Evolutionary conservation across 1,140 invertebrate species (phyloP), one percentile per base, ranked within the genome.

Genomic region (Zaprionus taronus): DNA sequence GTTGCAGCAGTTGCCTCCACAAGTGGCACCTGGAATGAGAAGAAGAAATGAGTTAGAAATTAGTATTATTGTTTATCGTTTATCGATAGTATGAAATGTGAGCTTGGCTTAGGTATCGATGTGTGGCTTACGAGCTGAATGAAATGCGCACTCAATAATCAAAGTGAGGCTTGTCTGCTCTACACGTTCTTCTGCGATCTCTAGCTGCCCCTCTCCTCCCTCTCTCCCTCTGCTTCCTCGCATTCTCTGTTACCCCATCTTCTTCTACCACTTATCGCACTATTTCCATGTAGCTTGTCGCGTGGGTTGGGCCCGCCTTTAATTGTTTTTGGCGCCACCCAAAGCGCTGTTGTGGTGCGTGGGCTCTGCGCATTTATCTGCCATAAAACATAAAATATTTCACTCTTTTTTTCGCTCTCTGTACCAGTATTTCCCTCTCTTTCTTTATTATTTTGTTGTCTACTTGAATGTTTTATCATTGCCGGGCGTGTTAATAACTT

Each of bases 1-100:
- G 62, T 81, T 82, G 82, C 92, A 93, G 38, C 92, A 93, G 66
- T 77, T 85, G 57, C 91, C 92, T 1, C 91, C 92, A 58, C 92
- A 93, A 60, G 90, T 78, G 63, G 82, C 77, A 65, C 92, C 92
- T 93, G 77, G 17, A 85, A 91, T 0, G 28, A 51, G 6, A 15
- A 36, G 11, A 26, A 26, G 5, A 12, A 11, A 49, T 17, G 2
- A 75, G 20, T 31, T 38, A 24, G 51, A 55, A 62, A 17, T 26
- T 9, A 34, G 12, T 22, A 7, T 47, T 47, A 17, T 47, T n/a
- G 41, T 9, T 44, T 44, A 44, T 44, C 41, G n/a, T 31, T 31
- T 31, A 31, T 31, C 28, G 28, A 31, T 31, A 9, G 6, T 7
- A 2, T n/a, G 15, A 7, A 44, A 28, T 44, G 5, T 7, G 2